Conservation (phyloP, 2,888 invertebrate genomes). For the Tholera decimalis region DNA sequence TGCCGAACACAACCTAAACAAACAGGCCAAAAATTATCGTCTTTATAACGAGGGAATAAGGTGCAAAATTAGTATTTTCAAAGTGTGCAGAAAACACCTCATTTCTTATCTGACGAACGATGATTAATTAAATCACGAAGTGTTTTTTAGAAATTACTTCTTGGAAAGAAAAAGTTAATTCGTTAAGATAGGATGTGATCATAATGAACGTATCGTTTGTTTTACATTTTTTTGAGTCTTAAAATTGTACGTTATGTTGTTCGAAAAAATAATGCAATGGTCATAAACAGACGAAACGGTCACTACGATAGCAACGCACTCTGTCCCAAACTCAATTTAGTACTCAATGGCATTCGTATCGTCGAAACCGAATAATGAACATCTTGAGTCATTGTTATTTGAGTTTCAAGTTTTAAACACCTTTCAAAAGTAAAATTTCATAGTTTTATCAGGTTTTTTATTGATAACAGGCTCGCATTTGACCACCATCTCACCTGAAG, state of each 20-base stretch:
- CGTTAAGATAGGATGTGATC: constrained; percentile 2
- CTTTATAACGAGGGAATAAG: constrained; percentile 11
- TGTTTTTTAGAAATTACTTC: constrained; percentile 41
- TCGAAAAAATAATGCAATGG: background rate
- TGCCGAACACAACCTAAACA: constrained; percentile 22
- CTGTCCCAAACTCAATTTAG: no score
- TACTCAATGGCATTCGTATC: no score
- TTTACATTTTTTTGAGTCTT: background rate
- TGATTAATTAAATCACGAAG: constrained; percentile 60
- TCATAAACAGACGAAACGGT: constrained; percentile 40
- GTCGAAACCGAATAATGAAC: no score
- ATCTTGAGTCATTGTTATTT: no score
- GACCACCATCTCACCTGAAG: no score
- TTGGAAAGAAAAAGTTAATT: constrained; percentile 25
- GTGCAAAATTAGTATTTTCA: constrained; percentile 23
- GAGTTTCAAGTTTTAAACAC: no score
- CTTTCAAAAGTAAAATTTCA: no score
- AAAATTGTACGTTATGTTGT: background rate
- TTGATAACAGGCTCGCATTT: no score
- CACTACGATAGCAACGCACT: constrained; percentile 22
- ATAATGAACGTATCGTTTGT: constrained; percentile 22
- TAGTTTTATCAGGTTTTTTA: no score
- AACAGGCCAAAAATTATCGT: background rate
- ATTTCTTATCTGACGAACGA: constrained; percentile 35
- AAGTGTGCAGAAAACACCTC: constrained; percentile 21